phyloP scores from a whole-genome alignment of 2,888 invertebrate genomes.

The Pachymerium ferrugineum region DNA sequence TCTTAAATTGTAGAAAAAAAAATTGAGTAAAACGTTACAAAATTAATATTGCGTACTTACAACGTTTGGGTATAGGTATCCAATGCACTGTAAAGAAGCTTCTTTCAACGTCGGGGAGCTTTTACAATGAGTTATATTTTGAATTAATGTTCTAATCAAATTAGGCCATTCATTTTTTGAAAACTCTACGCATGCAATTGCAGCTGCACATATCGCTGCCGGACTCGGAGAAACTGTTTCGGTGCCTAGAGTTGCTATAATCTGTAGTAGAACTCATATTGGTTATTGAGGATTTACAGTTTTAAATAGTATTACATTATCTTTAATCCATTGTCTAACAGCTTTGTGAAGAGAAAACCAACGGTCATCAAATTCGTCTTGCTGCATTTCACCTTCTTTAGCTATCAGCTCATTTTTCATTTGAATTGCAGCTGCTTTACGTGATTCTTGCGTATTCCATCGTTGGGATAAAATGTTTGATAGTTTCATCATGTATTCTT shows the following conservation, averaged over 20 bases:
- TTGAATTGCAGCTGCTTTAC: not conserved
- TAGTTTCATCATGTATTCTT: conserved; percentile 2
- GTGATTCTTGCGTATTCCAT: not conserved
- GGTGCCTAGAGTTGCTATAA: not conserved
- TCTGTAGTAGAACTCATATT: not conserved
- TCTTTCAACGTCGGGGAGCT: not conserved
- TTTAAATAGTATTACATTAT: not conserved
- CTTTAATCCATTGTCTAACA: not conserved
- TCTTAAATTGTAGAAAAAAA: not conserved
- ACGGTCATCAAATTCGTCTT: not conserved
- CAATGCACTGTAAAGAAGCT: not conserved
- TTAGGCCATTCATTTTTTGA: not conserved
- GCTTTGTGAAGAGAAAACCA: not conserved
- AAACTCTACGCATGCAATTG: not conserved
- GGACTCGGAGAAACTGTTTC: not conserved
- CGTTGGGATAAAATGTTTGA: conserved; percentile 5
- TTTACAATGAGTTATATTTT: not conserved
- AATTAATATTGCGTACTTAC: not conserved
- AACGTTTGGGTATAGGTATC: not conserved
- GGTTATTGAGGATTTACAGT: not conserved
- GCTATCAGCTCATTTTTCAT: not conserved
- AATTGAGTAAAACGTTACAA: not conserved
- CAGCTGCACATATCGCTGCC: not conserved
- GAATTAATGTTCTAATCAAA: not conserved
- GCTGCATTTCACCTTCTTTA: not conserved